Evolutionary conservation across 2,113 vertebrate genomes (phyloP).

Genomic region (Poeciliopsis retropinna): DNA sequence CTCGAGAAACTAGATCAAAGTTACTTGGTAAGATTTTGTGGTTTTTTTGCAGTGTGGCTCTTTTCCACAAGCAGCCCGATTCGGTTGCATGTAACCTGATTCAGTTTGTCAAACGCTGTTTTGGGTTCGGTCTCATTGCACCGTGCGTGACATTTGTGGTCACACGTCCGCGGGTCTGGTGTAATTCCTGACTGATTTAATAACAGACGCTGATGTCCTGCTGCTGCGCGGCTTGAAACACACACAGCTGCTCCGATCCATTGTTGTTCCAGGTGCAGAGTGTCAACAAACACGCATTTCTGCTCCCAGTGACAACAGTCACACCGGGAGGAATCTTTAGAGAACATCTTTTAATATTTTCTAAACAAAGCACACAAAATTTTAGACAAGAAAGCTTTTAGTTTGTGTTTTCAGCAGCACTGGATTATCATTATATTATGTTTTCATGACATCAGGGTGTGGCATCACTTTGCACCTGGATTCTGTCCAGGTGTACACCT

Average conservation of each 20-base stretch:
- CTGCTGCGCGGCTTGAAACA: conserved; percentile 62
- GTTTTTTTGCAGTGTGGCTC: neutral
- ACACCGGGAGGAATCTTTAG: neutral
- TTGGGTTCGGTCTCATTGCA: conserved; percentile 53
- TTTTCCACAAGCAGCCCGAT: conserved; percentile 40
- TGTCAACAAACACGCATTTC: conserved; percentile 41
- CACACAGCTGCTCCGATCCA: conserved; percentile 67
- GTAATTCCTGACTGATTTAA: conserved; percentile 65
- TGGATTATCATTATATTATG: too few species aligned
- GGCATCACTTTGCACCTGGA: neutral
- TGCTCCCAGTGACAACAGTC: neutral
- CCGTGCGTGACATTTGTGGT: conserved; percentile 66
- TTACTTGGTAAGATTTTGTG: too few species aligned
- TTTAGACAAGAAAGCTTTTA: neutral
- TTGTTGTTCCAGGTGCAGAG: conserved; percentile 72
- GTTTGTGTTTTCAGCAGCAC: neutral
- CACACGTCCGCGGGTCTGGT: conserved; percentile 61
- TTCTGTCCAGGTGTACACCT: neutral
- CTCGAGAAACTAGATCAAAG: too few species aligned
- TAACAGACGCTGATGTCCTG: conserved; percentile 68
- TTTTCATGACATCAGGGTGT: neutral
- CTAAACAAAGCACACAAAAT: neutral
- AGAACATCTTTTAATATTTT: neutral
- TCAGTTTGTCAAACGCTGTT: conserved; percentile 44
- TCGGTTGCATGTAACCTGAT: conserved; percentile 23